Evolutionary conservation across 1,140 invertebrate species (phyloP), one percentile per base, ranked within the genome.

Genomic region (Mactra quadrangularis): DNA sequence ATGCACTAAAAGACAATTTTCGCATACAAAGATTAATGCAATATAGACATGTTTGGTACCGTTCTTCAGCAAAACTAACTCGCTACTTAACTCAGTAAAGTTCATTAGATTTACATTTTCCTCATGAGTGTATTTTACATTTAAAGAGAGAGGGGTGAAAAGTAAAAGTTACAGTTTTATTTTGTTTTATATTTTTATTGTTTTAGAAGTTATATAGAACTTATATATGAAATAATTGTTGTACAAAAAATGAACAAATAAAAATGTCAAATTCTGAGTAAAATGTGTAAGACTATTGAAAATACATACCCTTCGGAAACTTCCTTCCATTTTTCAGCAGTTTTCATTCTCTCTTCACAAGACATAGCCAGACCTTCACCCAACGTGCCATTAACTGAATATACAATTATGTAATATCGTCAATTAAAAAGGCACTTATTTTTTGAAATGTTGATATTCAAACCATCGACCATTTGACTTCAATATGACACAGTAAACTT

Each of bases 341-440:
- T 22, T 27, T 59, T n/a, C 50, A 33, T 81, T 55, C 77, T 38
- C 29, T 81, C 77, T 17, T 41, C 1, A 11, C 22, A 41, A 11
- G 64, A 71, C 55, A 71, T 6, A n/a, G 52, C 70, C 64, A 81
- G 41, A 3, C 77, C 77, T 71, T 81, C 77, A 25, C 29, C 64
- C 6, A 81, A 53, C 3, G 77, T 81, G 19, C 77, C 77, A 71
- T 81, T 81, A 4, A 81, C 77, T 81, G 53, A 13, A 29, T 66
- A 17, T 41, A 41, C 13, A 62, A 15, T 33, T 25, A 1, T 17
- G 27, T 22, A 15, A 59, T 13, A 1, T 22, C 27, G 15, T 11
- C 19, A 59, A 25, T 1, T 13, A 25, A 9, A 13, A 13, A 57
- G 22, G 22, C 7, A 57, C 7, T n/a, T n/a, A 9, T 11, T 7